Evolutionary conservation across 2,797 vertebrate genomes (phyloP).

Genomic region (Aphelocoma californica): DNA sequence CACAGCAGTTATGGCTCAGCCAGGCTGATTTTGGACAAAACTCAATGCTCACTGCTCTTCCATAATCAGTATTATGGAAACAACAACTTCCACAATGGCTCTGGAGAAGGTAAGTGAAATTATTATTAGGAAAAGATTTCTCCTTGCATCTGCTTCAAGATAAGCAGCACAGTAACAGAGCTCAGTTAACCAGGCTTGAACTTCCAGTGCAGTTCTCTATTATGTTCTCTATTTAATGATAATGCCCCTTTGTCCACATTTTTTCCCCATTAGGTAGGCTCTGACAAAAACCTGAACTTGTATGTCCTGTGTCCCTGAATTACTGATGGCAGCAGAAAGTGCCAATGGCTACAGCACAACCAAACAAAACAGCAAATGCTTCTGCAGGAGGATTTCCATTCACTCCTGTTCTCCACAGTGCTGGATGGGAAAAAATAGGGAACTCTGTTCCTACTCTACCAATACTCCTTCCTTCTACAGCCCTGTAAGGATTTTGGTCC

Average conservation of each 20-base stretch:
- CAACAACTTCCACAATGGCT: neutral
- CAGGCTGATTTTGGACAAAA: neutral
- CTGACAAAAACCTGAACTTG: neutral
- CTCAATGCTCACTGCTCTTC: neutral
- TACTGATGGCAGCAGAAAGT: neutral
- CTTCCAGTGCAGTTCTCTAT: neutral
- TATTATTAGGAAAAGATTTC: neutral
- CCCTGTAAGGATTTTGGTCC: neutral
- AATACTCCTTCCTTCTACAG: neutral
- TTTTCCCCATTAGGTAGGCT: neutral
- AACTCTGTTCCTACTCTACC: neutral
- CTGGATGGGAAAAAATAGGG: fast-evolving
- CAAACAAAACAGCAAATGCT: neutral
- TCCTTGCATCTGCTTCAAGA: neutral
- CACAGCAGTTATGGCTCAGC: neutral
- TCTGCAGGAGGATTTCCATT: neutral
- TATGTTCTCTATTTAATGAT: neutral
- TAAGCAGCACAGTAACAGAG: neutral
- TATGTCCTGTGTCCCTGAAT: neutral
- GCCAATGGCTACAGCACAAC: neutral
- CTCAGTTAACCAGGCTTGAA: neutral
- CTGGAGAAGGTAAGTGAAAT: neutral
- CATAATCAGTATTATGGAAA: neutral
- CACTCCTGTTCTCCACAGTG: neutral
- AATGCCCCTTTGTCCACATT: neutral